A percentile compares a stretch with the other conserved stretches of the same genome.
These are phyloP conservation scores for Stegana nigrithorax DNA, from an alignment of 2,888 invertebrate species.

Conservation along the genomic window DNA sequence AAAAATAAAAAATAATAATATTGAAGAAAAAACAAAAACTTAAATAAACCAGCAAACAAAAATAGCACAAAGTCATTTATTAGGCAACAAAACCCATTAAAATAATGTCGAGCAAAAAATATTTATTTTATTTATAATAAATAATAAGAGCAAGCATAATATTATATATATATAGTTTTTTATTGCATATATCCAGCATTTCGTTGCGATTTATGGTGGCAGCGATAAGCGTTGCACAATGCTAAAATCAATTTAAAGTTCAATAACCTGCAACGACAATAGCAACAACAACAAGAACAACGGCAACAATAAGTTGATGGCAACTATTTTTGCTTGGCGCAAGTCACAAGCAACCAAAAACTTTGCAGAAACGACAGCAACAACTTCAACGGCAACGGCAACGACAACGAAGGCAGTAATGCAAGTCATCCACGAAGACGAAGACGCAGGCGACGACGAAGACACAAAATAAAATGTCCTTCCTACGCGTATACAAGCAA, in stretches of 20 bases:
- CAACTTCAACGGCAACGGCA: not conserved
- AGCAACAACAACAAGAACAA: conserved; percentile 2
- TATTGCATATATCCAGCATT: not conserved
- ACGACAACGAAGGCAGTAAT: not conserved
- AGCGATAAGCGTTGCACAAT: conserved; percentile 20
- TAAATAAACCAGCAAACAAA: too few relatives aligned
- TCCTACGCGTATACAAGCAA: conserved; percentile 1
- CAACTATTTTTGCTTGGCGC: not conserved
- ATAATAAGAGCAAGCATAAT: too few relatives aligned
- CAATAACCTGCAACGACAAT: conserved; percentile 40
- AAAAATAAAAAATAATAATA: too few relatives aligned
- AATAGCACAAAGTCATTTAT: too few relatives aligned
- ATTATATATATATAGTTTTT: not conserved
- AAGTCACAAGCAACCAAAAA: not conserved
- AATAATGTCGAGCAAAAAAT: too few relatives aligned
- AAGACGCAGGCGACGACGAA: too few relatives aligned
- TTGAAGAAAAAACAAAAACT: too few relatives aligned
- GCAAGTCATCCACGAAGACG: too few relatives aligned
- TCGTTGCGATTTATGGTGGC: conserved; percentile 32
- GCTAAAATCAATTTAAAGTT: conserved; percentile 58
- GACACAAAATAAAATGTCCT: conserved; percentile 3
- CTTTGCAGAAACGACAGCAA: not conserved
- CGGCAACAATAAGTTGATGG: not conserved
- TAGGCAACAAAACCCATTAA: too few relatives aligned
- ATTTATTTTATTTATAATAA: too few relatives aligned